Conservation (phyloP, 1,140 invertebrate species). For the Chionoecetes opilio region DNA sequence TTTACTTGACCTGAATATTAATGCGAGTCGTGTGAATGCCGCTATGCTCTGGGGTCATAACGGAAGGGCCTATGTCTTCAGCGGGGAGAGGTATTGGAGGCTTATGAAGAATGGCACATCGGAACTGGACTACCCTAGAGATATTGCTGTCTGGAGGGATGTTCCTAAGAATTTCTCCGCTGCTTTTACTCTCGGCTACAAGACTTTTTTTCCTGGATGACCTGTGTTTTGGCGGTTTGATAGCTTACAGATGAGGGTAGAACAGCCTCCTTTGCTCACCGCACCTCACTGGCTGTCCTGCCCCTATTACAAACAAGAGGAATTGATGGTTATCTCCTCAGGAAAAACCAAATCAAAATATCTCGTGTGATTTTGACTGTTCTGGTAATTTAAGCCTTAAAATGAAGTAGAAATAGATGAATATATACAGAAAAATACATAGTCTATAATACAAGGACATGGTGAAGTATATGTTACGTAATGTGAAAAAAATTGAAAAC, state of each 20-base stretch:
- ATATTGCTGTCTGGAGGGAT: constrained; percentile 86
- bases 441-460: too few species aligned
- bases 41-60: constrained; percentile 95
- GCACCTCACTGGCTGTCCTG: constrained; percentile 94
- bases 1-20: constrained; percentile 89
- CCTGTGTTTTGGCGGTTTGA: constrained; percentile 96
- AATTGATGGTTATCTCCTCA: too few species aligned
- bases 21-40: constrained; percentile 86
- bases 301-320: constrained; percentile 82
- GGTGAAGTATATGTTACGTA: too few species aligned
- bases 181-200: constrained; percentile 85
- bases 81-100: constrained; percentile 95
- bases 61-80: constrained; percentile 86
- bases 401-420: too few species aligned
- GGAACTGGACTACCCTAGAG: constrained; percentile 85
- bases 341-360: too few species aligned
- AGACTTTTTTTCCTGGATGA: constrained; percentile 98
- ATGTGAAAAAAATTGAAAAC: too few species aligned
- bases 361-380: too few species aligned
- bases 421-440: too few species aligned
- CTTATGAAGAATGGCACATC: constrained; percentile 83
- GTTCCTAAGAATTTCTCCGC: constrained; percentile 85
- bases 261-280: constrained; percentile 88
- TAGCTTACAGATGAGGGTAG: constrained; percentile 92
- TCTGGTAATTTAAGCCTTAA: too few species aligned